phyloP scores from a whole-genome alignment of 2,888 invertebrate genomes.

The Cephus sareptanus region DNA sequence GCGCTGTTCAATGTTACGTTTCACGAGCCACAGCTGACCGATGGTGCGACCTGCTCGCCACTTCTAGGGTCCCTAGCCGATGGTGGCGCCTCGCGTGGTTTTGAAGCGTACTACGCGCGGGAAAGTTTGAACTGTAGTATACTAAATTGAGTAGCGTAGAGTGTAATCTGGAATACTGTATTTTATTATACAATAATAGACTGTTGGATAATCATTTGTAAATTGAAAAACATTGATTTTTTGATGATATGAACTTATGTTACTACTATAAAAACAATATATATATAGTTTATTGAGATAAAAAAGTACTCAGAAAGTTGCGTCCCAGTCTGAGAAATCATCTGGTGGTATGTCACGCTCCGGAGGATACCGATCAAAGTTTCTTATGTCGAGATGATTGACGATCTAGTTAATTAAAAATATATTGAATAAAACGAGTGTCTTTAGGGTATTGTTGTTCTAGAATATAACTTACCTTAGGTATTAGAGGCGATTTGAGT shows the following conservation, averaged over 20 bases:
- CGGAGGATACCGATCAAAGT: slow-evolving; percentile 86
- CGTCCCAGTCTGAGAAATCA: slow-evolving; percentile 89
- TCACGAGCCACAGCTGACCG: slow-evolving; percentile 27
- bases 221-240: background rate
- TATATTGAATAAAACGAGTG: background rate
- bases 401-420: slow-evolving; percentile 62
- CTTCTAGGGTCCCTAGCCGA: background rate
- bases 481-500: slow-evolving; percentile 77
- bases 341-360: slow-evolving; percentile 83
- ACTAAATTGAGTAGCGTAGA: background rate
- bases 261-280: background rate
- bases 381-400: slow-evolving; percentile 78
- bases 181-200: background rate
- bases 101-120: background rate
- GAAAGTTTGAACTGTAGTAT: background rate
- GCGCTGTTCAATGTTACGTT: slow-evolving; percentile 19
- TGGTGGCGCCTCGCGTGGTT: background rate
- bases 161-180: background rate
- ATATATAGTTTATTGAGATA: background rate
- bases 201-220: background rate
- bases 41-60: background rate
- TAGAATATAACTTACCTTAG: slow-evolving; percentile 66
- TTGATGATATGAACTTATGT: background rate
- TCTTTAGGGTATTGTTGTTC: background rate
- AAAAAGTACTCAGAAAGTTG: slow-evolving; percentile 75